A percentile compares a stretch with the other conserved stretches of the same genome.
Conservation (phyloP, 2,888 invertebrate species). For the Iselma pallidipennis region DNA sequence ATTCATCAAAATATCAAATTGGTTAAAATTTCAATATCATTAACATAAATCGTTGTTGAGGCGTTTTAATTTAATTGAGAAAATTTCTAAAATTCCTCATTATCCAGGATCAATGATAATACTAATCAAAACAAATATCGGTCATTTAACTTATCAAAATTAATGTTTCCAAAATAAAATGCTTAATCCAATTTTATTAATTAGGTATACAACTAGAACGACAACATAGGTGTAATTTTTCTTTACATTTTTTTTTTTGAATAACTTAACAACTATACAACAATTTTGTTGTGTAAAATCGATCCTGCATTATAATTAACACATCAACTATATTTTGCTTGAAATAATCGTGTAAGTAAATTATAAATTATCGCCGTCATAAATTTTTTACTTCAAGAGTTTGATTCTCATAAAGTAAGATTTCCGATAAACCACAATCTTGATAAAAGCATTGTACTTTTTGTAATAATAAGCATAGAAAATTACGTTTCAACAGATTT, state of each 20-base stretch:
- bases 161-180: background rate
- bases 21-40: background rate
- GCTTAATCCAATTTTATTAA: background rate
- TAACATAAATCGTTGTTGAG: no score
- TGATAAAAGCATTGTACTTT: no score
- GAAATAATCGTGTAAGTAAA: background rate
- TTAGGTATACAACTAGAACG: no score
- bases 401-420: background rate
- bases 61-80: background rate
- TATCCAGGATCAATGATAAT: background rate
- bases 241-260: background rate
- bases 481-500: no score
- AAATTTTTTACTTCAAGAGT: background rate
- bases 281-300: background rate
- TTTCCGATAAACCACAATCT: background rate
- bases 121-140: background rate
- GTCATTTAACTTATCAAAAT: background rate
- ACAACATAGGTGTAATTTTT: no score
- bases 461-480: background rate
- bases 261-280: background rate
- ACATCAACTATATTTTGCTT: background rate
- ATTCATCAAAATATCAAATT: background rate
- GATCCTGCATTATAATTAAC: background rate
- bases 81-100: background rate
- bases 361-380: background rate